Percentiles rank a stretch among this genome's conserved stretches.
Evolutionary conservation across 2,113 vertebrate species (phyloP).

Genomic region (Salvelinus alpinus): DNA sequence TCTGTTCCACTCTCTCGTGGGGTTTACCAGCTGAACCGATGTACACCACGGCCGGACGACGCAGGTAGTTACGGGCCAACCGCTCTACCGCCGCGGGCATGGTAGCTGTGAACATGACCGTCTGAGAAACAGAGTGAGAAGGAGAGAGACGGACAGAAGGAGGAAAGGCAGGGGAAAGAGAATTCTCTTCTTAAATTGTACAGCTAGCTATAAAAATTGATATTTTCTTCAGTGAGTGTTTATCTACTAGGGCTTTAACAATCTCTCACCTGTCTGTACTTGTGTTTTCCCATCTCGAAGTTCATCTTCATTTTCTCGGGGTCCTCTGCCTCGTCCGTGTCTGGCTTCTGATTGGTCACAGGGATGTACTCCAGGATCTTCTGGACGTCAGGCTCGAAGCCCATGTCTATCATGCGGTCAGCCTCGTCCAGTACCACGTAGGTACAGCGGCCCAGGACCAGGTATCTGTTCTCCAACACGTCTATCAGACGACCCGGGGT

Average conservation of each 20-base stretch:
- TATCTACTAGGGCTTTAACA: not conserved
- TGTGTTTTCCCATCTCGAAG: constrained; percentile 96
- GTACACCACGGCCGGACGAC: constrained; percentile 96
- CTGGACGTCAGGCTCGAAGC: constrained; percentile 96
- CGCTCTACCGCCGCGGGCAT: constrained; percentile 95
- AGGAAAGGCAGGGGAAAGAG: not conserved
- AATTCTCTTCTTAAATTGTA: not conserved
- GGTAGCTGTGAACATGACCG: constrained; percentile 98
- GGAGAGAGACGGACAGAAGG: not conserved
- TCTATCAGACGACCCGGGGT: constrained; percentile 95
- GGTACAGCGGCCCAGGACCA: constrained; percentile 95
- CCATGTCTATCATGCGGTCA: constrained; percentile 98
- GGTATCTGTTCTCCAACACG: constrained; percentile 94
- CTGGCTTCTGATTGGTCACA: constrained; percentile 95
- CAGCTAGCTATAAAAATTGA: not conserved
- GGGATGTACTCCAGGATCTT: constrained; percentile 98
- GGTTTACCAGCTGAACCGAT: constrained; percentile 97
- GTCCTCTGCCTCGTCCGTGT: constrained; percentile 95
- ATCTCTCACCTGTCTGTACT: constrained; percentile 89
- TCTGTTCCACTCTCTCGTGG: constrained; percentile 96
- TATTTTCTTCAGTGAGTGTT: not conserved
- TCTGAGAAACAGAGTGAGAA: constrained; percentile 67
- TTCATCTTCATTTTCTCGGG: constrained; percentile 96
- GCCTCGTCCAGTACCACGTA: constrained; percentile 97
- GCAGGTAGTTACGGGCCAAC: constrained; percentile 91